Conservation (phyloP, 1,140 invertebrate species). For the Stegodyphus mimosarum region DNA sequence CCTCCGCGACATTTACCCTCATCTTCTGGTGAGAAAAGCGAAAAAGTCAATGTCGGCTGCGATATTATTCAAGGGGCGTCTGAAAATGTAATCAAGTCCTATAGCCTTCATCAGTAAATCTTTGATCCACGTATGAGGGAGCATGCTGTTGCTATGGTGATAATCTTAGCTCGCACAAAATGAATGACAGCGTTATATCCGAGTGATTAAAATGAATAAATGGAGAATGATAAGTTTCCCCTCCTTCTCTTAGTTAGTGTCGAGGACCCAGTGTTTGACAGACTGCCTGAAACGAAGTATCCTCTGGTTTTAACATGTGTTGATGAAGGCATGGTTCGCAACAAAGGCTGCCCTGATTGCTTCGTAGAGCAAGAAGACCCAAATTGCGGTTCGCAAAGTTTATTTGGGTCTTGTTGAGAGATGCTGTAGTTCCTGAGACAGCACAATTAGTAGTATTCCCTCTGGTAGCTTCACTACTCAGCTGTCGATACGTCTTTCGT, state of each 20-base stretch:
- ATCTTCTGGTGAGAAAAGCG: conserved; percentile 16
- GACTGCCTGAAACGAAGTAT: conserved; percentile 55
- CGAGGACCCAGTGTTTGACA: conserved; percentile 21
- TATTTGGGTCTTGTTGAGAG: conserved; percentile 14
- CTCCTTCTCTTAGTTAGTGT: conserved; percentile 35
- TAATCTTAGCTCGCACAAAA: conserved; percentile 51
- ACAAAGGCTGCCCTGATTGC: conserved; percentile 52
- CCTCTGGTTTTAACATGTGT: conserved; percentile 26
- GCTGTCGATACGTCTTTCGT: conserved; percentile 32
- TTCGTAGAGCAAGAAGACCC: conserved; percentile 25
- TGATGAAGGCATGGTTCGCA: conserved; percentile 22
- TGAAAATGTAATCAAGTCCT: conserved; percentile 49
- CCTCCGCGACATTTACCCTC: conserved; percentile 26
- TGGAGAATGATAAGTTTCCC: conserved; percentile 53
- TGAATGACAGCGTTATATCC: conserved; percentile 59
- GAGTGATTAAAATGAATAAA: conserved; percentile 61
- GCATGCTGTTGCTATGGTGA: conserved; percentile 54
- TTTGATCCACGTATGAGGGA: conserved; percentile 51
- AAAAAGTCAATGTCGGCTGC: conserved; percentile 48
- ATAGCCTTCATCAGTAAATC: conserved; percentile 57
- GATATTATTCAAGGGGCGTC: neutral
- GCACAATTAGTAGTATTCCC: conserved; percentile 50
- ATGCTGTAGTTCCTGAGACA: conserved; percentile 19
- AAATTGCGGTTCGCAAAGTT: conserved; percentile 38
- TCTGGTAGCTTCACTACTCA: conserved; percentile 15